Evolutionary conservation across 2,113 vertebrate genomes (phyloP).

Genomic region (Cebus imitator): DNA sequence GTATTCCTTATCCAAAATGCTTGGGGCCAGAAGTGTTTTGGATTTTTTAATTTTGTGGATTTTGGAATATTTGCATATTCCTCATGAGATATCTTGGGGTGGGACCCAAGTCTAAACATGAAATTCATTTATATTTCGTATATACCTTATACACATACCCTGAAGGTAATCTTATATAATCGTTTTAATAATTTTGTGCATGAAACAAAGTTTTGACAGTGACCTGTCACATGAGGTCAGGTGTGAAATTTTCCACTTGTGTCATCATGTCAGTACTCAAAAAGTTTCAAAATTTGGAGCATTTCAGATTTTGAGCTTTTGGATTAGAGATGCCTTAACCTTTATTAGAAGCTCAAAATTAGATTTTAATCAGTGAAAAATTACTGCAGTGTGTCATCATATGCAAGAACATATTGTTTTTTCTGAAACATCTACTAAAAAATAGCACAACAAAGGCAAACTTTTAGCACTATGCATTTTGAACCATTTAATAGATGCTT

Average conservation of each 20-base stretch:
- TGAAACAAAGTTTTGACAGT: neutral
- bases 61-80: neutral
- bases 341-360: constrained; percentile 6
- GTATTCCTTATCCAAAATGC: neutral
- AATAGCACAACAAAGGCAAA: constrained; percentile 57
- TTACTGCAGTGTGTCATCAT: neutral
- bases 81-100: neutral
- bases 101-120: neutral
- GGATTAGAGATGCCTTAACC: neutral
- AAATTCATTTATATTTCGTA: neutral
- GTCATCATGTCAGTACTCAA: neutral
- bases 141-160: neutral
- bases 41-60: neutral
- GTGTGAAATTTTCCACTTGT: neutral
- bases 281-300: neutral
- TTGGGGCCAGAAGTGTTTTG: neutral
- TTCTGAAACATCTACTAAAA: constrained; percentile 50
- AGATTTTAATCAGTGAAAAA: constrained; percentile 24
- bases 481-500: constrained; percentile 54
- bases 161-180: neutral
- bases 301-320: neutral
- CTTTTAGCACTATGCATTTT: constrained; percentile 49
- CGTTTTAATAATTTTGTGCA: too few species aligned
- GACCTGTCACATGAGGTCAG: neutral
- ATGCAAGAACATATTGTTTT: constrained; percentile 39